Evolutionary conservation across 2,797 vertebrate genomes (phyloP).

Genomic region (Ara ararauna): DNA sequence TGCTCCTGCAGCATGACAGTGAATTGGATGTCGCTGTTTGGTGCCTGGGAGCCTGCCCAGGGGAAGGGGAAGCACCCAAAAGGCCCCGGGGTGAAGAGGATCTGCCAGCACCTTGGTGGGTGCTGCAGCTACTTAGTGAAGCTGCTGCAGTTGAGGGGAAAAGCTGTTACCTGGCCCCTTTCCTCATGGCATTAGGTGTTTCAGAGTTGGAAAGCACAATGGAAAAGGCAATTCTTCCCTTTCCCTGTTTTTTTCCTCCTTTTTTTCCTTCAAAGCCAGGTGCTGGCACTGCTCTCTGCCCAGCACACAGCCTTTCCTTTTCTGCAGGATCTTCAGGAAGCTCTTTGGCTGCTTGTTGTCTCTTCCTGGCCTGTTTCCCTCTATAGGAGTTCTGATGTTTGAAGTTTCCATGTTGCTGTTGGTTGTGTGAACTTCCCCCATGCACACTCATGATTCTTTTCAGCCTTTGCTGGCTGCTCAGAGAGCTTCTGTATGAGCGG

Average conservation of each 20-base stretch:
- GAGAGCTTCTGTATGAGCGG: background rate
- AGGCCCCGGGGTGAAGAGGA: background rate
- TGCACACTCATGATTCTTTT: background rate
- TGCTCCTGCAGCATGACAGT: background rate
- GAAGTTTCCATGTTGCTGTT: background rate
- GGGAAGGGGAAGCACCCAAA: background rate
- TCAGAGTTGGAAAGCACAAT: background rate
- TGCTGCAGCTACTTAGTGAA: background rate
- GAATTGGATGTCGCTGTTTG: rapidly evolving
- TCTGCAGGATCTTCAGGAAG: conserved; percentile 38
- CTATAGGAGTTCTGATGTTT: background rate
- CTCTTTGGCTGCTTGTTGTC: background rate
- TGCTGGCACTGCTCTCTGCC: background rate
- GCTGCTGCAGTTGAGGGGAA: background rate
- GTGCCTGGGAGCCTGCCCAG: rapidly evolving
- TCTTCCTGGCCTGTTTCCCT: conserved; percentile 27
- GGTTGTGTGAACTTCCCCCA: background rate
- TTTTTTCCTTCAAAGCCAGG: background rate
- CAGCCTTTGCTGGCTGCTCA: background rate
- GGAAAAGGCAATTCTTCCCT: background rate
- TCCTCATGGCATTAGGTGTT: background rate
- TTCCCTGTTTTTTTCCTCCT: background rate
- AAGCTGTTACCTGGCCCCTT: background rate
- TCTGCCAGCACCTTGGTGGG: background rate
- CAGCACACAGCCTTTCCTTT: background rate